Evolutionary conservation across 2,113 vertebrate species (phyloP).

Genomic region (Pseudorectes ferrugineus): DNA sequence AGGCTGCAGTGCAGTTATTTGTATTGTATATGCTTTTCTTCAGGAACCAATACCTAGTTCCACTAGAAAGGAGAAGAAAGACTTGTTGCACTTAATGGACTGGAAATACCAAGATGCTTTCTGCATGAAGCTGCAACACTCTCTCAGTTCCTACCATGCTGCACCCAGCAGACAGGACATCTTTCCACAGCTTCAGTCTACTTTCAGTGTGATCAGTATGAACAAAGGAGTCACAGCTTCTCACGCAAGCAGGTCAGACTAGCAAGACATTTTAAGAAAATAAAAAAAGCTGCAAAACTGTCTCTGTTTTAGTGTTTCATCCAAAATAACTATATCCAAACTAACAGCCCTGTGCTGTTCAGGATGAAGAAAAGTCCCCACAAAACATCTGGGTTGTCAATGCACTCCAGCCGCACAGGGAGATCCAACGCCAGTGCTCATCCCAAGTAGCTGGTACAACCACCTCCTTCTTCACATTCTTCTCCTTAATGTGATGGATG

Average conservation of each 20-base stretch:
- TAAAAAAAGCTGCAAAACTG: not conserved
- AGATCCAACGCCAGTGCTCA: not conserved
- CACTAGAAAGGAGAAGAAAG: not conserved
- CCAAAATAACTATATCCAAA: not conserved
- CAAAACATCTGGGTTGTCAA: not conserved
- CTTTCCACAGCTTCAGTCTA: not conserved
- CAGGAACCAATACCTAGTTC: not conserved
- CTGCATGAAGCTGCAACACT: not conserved
- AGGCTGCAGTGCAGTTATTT: not conserved
- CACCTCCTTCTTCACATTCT: not conserved
- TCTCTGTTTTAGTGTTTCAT: not conserved
- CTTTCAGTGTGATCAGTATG: not conserved
- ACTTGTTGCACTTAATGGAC: not conserved
- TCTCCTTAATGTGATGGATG: not conserved
- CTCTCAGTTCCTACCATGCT: not conserved
- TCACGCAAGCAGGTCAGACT: not conserved
- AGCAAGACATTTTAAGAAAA: not conserved
- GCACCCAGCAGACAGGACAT: not conserved
- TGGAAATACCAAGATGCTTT: not conserved
- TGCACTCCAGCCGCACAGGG: fast-evolving
- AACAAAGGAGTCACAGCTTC: not conserved
- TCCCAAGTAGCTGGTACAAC: not conserved
- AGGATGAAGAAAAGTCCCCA: not conserved
- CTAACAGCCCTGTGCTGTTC: not conserved
- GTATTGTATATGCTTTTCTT: not conserved